phyloP scores from a whole-genome alignment of 2,888 invertebrate genomes.

The Drosophila tripunctata region DNA sequence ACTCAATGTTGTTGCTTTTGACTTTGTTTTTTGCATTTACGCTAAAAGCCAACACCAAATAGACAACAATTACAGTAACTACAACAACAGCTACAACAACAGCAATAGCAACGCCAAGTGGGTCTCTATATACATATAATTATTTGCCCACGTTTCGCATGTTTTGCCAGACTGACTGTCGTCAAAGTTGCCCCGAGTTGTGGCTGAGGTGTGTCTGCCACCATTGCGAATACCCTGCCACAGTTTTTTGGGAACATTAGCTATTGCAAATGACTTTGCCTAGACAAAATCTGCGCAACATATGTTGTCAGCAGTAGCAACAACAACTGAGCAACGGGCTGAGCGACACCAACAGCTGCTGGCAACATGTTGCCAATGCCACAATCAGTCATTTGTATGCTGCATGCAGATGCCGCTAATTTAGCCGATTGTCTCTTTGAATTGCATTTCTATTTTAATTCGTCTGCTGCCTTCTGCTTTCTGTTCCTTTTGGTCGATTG shows the following conservation, averaged over 20 bases:
- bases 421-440: slow-evolving; percentile 63
- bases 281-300: slow-evolving; percentile 61
- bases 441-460: slow-evolving; percentile 65
- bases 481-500: slow-evolving; percentile 24
- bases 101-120: slow-evolving; percentile 52
- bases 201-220: slow-evolving; percentile 49
- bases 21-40: slow-evolving; percentile 64
- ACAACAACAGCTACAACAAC: slow-evolving; percentile 25
- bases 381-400: slow-evolving; percentile 68
- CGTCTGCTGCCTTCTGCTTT: slow-evolving; percentile 1
- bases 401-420: slow-evolving; percentile 58
- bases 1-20: not conserved
- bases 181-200: slow-evolving; percentile 47
- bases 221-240: slow-evolving; percentile 2
- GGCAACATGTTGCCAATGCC: slow-evolving; percentile 69
- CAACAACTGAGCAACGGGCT: slow-evolving; percentile 64
- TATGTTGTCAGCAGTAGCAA: slow-evolving; percentile 45
- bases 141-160: slow-evolving; percentile 77
- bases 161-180: slow-evolving; percentile 76
- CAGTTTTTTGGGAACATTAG: not conserved
- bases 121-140: slow-evolving; percentile 56
- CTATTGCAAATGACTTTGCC: slow-evolving; percentile 9
- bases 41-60: slow-evolving; percentile 76
- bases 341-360: slow-evolving; percentile 52
- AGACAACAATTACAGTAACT: slow-evolving; percentile 73